Base-by-base conservation (phyloP, 2,113 vertebrate species). In the Otus sunia region DNA sequence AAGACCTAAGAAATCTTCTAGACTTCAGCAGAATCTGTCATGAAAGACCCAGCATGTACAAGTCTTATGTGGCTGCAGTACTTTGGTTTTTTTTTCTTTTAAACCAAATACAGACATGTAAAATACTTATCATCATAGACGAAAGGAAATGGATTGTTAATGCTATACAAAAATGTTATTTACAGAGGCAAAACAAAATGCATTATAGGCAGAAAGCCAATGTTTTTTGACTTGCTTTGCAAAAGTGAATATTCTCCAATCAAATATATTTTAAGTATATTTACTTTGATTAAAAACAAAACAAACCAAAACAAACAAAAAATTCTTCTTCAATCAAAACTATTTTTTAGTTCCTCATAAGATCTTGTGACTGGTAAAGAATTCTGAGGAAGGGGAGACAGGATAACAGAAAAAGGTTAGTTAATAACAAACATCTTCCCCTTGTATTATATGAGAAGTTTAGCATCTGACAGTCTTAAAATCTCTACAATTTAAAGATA, bases 101-200 rank as follows among this genome's bases (percentile, higher is more conserved):
- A 78, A 85, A 92, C 47, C 27, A 88, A 80, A 93, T 55, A 17
- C 19, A 90, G 79, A 71, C 75, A 83, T 66, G 32, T 86, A 92
- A 86, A 92, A 69, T 74, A 56, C 71, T 90, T 88, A 67, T 91
- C 21, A 56, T 50, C 82, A 86, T 1, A 87, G 39, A 68, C 21
- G 18, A 91, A 86, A 86, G 34, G 43, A 96, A 95, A 78, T n/a
- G 27, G 56, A 87, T 52, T 74, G 64, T 49, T 87, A 95, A 84
- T 86, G 68, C 43, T 71, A 30, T 64, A 66, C 32, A 53, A 94
- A 82, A 79, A 72, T 50, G 26, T 66, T 88, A 86, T 80, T 86
- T 90, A 84, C 45, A 81, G 73, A 92, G 9, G 27, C 49, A 96
- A 90, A 92, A 1, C 58, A 63, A 92, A 95, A 55, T 32, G 22